These are phyloP conservation scores for Physella acuta DNA, from an alignment of 1,140 invertebrate species.

Conservation along the genomic window DNA sequence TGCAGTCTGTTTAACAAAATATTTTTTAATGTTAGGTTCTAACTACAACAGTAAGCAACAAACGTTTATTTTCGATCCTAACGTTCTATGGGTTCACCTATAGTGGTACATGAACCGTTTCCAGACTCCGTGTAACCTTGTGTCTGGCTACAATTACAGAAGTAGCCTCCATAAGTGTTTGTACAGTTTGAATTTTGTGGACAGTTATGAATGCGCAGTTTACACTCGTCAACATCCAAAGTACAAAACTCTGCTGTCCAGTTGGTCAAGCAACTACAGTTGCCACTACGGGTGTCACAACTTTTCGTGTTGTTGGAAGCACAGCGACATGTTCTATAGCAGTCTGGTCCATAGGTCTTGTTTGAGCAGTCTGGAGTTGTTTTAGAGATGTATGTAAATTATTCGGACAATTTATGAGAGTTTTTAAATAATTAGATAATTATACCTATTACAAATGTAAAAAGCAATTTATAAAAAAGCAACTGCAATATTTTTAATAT, in stretches of 20 bases:
- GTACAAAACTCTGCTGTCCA: background rate
- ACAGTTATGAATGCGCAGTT: background rate
- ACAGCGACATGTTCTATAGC: background rate
- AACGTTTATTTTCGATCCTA: no score
- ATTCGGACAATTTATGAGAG: no score
- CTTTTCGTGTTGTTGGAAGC: background rate
- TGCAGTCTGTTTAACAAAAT: background rate
- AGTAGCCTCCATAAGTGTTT: background rate
- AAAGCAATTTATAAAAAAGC: no score
- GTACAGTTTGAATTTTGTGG: background rate
- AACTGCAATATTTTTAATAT: no score
- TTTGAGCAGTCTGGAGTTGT: no score
- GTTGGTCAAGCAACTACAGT: background rate
- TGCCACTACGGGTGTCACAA: background rate
- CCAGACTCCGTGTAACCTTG: background rate
- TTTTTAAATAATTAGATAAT: no score
- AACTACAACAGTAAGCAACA: no score
- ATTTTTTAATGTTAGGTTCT: no score
- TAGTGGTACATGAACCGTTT: background rate
- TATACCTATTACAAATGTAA: no score
- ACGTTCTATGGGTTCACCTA: no score
- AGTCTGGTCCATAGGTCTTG: background rate
- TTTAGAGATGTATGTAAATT: no score
- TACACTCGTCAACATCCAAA: background rate
- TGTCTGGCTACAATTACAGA: background rate